Percentiles rank a stretch among this genome's conserved stretches.
Evolutionary conservation across 2,888 invertebrate genomes (phyloP).

Genomic region (Dyspetes luteomarginatus): DNA sequence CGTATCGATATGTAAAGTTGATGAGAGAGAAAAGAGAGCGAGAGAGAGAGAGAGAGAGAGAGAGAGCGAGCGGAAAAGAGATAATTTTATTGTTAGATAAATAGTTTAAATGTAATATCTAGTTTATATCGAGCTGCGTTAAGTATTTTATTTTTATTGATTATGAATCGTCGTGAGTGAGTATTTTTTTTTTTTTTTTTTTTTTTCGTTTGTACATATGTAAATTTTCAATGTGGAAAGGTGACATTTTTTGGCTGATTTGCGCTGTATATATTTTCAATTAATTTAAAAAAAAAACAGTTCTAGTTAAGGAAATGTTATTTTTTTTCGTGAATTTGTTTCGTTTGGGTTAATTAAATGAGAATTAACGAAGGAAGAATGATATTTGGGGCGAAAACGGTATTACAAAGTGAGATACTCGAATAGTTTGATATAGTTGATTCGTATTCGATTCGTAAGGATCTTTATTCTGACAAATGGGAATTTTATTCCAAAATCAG

Average conservation of each 20-base stretch:
- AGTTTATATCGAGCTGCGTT: slow-evolving; percentile 27
- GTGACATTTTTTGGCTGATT: slow-evolving; percentile 13
- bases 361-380: slow-evolving; percentile 1
- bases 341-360: slow-evolving; percentile 21
- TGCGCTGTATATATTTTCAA: slow-evolving; percentile 21
- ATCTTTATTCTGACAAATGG: neutral
- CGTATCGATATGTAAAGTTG: slow-evolving; percentile 41
- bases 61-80: slow-evolving; percentile 17
- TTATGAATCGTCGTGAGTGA: slow-evolving; percentile 11
- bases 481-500: neutral
- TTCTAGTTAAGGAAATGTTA: slow-evolving; percentile 15
- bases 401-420: slow-evolving; percentile 39
- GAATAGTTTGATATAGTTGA: neutral
- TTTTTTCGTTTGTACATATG: neutral
- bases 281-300: neutral
- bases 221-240: slow-evolving; percentile 31
- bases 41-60: slow-evolving; percentile 12
- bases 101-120: slow-evolving; percentile 34
- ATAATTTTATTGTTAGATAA: slow-evolving; percentile 36
- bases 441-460: neutral
- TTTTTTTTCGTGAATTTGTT: neutral
- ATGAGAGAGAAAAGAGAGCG: neutral
- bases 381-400: slow-evolving; percentile 34
- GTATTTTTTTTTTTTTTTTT: neutral
- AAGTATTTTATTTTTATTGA: slow-evolving; percentile 17